phyloP scores from a whole-genome alignment of 2,113 vertebrate genomes.

The Oryzias curvinotus region DNA sequence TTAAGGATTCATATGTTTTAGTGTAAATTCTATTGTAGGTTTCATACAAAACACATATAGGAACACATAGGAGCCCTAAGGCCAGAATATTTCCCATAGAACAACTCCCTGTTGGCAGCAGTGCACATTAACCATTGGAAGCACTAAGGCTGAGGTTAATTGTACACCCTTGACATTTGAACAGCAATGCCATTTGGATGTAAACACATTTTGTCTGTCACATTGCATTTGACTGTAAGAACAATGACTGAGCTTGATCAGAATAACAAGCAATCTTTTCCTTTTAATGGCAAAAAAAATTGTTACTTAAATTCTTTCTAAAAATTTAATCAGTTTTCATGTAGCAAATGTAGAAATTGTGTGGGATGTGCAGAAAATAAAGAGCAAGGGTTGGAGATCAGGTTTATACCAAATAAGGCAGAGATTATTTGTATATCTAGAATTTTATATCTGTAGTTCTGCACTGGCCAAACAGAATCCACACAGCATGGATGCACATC shows the following conservation, averaged over 20 bases:
- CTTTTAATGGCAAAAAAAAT: too few species aligned
- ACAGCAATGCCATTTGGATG: slow-evolving; percentile 40
- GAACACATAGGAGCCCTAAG: slow-evolving; percentile 36
- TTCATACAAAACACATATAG: slow-evolving; percentile 26
- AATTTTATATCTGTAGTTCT: too few species aligned
- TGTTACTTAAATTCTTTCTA: too few species aligned
- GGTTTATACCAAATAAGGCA: too few species aligned
- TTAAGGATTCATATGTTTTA: background rate
- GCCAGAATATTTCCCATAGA: slow-evolving; percentile 50
- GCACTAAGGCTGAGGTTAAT: slow-evolving; percentile 58
- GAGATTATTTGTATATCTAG: too few species aligned
- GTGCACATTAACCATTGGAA: slow-evolving; percentile 57
- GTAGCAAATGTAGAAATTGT: too few species aligned
- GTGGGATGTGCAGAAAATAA: too few species aligned
- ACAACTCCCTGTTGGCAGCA: slow-evolving; percentile 40
- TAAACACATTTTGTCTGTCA: slow-evolving; percentile 35
- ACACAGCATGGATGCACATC: too few species aligned
- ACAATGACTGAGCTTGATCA: background rate
- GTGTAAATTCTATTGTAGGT: slow-evolving; percentile 8
- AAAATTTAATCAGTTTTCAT: too few species aligned
- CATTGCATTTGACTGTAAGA: slow-evolving; percentile 41
- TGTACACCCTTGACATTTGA: slow-evolving; percentile 54
- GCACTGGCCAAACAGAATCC: too few species aligned
- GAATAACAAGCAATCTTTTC: too few species aligned
- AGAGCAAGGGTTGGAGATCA: too few species aligned